phyloP scores from a whole-genome alignment of 2,888 invertebrate genomes.

The Napeogenes inachia region DNA sequence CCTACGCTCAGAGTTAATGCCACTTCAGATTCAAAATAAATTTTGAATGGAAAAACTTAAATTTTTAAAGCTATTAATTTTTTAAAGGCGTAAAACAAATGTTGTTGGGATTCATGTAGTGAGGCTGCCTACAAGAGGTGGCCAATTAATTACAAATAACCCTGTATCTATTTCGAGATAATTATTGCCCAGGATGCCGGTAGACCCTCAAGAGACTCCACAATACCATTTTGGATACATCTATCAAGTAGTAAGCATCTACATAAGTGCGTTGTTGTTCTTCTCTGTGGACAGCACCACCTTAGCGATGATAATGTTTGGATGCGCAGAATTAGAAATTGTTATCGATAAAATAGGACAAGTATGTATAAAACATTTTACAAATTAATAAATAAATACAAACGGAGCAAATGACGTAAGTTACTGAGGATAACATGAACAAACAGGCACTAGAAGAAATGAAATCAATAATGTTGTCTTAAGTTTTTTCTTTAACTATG shows the following conservation, averaged over 20 bases:
- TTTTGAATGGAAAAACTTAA: too few relatives aligned
- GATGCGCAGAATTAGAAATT: conserved; percentile 63
- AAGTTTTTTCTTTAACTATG: neutral
- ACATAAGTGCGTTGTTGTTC: conserved; percentile 58
- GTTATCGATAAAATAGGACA: conserved; percentile 56
- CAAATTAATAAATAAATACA: neutral
- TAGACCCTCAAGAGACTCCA: conserved; percentile 47
- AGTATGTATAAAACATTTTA: conserved; percentile 36
- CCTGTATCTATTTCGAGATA: neutral
- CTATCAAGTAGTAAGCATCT: conserved; percentile 57
- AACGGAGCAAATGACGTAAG: too few relatives aligned
- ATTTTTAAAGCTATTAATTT: too few relatives aligned
- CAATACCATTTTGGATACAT: conserved; percentile 58
- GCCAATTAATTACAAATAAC: too few relatives aligned
- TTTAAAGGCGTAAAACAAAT: too few relatives aligned
- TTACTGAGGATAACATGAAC: neutral
- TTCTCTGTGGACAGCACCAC: conserved; percentile 61
- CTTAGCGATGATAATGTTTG: conserved; percentile 55
- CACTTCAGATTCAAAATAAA: too few relatives aligned
- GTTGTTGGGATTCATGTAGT: too few relatives aligned
- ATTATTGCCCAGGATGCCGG: conserved; percentile 57
- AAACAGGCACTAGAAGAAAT: neutral
- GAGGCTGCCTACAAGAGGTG: too few relatives aligned
- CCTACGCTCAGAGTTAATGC: too few relatives aligned
- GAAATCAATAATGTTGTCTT: neutral